Conservation (phyloP, 2,113 vertebrate genomes). For the Muntiacus muntjak region DNA sequence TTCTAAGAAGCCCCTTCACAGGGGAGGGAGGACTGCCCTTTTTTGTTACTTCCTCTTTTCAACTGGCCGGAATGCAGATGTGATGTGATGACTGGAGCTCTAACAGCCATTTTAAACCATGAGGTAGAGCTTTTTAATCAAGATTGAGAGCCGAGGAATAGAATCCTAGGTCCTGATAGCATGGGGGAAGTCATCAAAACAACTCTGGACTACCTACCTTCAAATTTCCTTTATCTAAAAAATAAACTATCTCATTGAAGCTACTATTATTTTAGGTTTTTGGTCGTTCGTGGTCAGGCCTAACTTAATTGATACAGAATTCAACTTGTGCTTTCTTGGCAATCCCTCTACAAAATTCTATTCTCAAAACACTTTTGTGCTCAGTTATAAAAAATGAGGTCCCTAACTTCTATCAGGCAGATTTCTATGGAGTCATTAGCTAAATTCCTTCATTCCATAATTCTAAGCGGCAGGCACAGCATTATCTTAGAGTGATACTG, state of each 20-base stretch:
- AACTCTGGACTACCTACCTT: neutral
- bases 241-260: neutral
- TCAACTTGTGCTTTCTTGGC: neutral
- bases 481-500: neutral
- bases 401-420: neutral
- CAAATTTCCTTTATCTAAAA: slow-evolving; percentile 17
- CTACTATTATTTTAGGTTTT: neutral
- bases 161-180: neutral
- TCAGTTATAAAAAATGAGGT: neutral
- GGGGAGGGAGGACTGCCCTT: neutral
- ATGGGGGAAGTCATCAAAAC: neutral
- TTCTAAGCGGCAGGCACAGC: neutral
- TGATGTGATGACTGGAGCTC: neutral
- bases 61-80: neutral
- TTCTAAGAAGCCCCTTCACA: neutral
- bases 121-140: neutral
- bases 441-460: neutral
- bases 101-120: neutral
- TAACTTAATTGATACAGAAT: neutral
- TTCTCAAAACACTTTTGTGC: neutral
- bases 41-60: neutral
- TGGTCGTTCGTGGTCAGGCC: neutral
- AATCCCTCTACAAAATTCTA: neutral
- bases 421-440: neutral
- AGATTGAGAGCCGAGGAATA: neutral